Base-by-base conservation (phyloP, 1,140 invertebrate species). In the Bathynomus jamesi region DNA sequence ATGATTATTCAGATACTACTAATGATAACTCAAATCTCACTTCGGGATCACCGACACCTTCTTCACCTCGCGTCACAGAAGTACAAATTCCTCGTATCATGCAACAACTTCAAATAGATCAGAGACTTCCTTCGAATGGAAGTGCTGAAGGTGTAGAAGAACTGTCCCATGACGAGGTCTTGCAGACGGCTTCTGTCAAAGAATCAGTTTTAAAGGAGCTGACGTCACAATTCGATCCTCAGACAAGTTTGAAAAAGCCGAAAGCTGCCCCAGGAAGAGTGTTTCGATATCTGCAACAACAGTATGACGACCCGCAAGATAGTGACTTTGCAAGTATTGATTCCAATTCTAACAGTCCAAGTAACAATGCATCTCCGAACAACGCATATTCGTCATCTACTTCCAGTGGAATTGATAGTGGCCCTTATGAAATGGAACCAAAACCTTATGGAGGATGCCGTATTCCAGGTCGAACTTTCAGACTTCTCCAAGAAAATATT, bases 241-340 rank as follows among this genome's bases (percentile, higher is more conserved):
- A 53, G 27, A 67, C 68, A 3, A 28, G 60, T 25, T 69, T 65
- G 21, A 74, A 66, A 28, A 77, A 77, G 62, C 76, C 76, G 3
- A 74, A 65, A 60, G 76, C 76, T 40, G 76, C 76, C 10, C 76
- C 76, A 17, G 76, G 76, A 32, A 77, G 62, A 32, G 76, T 77
- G 24, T 77, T 77, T 61, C 69, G 72, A n/a, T 72, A 74, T 28
- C 65, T 77, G 10, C 76, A 77, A 28, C 28, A 46, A n/a, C 69
- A 71, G 28, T 77, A 77, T 68, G 76, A 74, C 40, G 66, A 62
- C 29, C 31, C 70, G 4, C 69, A 74, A 0, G 76, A 77, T 28
- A 53, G 40, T 5, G 40, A 53, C 21, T 53, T 53, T 5, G 40
- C 21, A 21, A 53, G 40, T 53, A 53, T 53, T 11, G 21, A 11